phyloP scores from a whole-genome alignment of 2,888 invertebrate genomes.

The Perithous albicinctus region DNA sequence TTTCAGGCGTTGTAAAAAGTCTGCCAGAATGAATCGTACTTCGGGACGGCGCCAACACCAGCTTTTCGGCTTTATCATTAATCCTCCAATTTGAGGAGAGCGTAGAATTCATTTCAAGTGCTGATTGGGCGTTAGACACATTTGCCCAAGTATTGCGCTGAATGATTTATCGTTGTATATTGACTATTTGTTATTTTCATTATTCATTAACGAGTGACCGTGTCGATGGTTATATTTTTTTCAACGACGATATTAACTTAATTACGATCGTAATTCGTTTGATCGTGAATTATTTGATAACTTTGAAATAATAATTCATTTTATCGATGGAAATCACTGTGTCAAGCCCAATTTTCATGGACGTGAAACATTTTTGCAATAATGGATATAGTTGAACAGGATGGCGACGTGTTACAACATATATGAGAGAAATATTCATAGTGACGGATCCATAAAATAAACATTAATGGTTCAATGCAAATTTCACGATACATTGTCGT shows the following conservation, averaged over 20 bases:
- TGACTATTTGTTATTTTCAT: background rate
- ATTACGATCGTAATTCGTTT: background rate
- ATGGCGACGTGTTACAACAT: too few relatives aligned
- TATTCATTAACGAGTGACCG: background rate
- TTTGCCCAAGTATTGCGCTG: background rate
- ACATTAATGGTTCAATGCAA: too few relatives aligned
- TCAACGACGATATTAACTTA: background rate
- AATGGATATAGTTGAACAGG: too few relatives aligned
- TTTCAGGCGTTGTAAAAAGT: background rate
- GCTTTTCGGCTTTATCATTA: background rate
- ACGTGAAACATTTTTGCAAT: too few relatives aligned
- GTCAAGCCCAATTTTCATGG: background rate
- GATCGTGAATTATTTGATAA: background rate
- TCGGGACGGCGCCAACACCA: background rate
- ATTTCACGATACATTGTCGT: too few relatives aligned
- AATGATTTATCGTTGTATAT: background rate
- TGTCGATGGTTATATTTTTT: background rate
- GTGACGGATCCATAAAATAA: too few relatives aligned
- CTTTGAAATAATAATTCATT: background rate
- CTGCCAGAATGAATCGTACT: background rate
- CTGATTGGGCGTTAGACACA: background rate
- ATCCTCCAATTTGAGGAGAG: background rate
- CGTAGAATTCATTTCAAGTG: background rate
- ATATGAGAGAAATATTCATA: too few relatives aligned
- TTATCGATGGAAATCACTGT: background rate